Percentiles rank a stretch among this genome's conserved stretches.
phyloP scores from a whole-genome alignment of 64 coral and sea anemone genomes.

The Porites australiensis region DNA sequence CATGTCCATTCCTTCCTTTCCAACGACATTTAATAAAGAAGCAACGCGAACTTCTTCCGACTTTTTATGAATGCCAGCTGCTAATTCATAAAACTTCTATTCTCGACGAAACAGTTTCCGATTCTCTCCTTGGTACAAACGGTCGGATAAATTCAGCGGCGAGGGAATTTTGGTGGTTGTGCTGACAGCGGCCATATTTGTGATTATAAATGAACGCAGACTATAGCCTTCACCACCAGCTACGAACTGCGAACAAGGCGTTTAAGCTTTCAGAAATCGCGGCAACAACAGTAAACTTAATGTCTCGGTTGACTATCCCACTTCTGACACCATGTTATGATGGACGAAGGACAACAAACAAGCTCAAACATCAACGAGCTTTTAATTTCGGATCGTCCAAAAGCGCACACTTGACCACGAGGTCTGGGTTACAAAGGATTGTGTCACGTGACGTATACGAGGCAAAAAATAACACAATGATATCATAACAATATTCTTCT shows the following conservation, averaged over 20 bases:
- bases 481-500: no score
- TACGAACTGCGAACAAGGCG: slow-evolving; percentile 48
- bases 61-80: slow-evolving; percentile 47
- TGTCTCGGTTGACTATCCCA: no score
- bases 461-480: no score
- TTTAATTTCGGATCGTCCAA: no score
- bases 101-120: slow-evolving; percentile 27
- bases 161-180: slow-evolving; percentile 51
- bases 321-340: no score
- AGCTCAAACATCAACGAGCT: no score
- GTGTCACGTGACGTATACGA: no score
- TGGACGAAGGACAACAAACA: no score
- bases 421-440: no score
- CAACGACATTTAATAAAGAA: slow-evolving; percentile 53
- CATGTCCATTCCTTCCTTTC: slow-evolving; percentile 49
- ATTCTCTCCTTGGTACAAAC: slow-evolving; percentile 54
- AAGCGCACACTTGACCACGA: no score
- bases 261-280: slow-evolving; percentile 5
- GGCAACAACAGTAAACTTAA: no score
- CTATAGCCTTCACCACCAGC: slow-evolving; percentile 42
- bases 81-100: slow-evolving; percentile 41
- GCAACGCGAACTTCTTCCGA: slow-evolving; percentile 52
- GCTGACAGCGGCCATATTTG: slow-evolving; percentile 24
- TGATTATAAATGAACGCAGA: slow-evolving; percentile 40
- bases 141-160: slow-evolving; percentile 50